Percentiles rank a stretch among this genome's conserved stretches.
Conservation (phyloP, 2,113 vertebrate species). For the Oncorhynchus nerka region DNA sequence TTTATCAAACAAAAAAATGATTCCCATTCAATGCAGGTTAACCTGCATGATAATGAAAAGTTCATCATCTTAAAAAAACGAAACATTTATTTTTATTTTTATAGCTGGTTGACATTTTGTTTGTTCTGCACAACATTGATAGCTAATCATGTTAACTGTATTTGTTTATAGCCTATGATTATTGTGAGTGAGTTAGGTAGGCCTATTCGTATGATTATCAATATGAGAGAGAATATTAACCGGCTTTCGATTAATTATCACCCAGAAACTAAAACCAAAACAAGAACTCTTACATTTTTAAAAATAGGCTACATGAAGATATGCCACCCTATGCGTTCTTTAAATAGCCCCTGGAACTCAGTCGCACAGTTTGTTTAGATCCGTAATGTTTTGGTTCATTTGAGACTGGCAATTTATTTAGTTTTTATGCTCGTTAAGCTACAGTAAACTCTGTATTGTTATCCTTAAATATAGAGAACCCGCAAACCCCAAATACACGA, state of each 20-base stretch:
- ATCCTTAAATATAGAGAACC: slow-evolving; percentile 8
- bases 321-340: background rate
- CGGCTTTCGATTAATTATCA: background rate
- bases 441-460: background rate
- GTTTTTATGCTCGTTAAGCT: background rate
- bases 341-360: background rate
- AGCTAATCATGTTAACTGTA: background rate
- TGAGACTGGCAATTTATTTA: background rate
- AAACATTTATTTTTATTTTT: no score
- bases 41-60: no score
- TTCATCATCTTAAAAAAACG: no score
- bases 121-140: no score
- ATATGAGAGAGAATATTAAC: background rate
- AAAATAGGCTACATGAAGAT: background rate
- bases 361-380: background rate
- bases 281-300: background rate
- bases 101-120: no score
- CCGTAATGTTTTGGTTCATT: slow-evolving; percentile 3
- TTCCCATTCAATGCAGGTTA: no score
- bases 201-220: background rate
- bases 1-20: no score
- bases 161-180: background rate
- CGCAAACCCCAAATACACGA: slow-evolving; percentile 19
- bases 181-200: no score
- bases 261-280: background rate